Evolutionary conservation across 2,797 vertebrate genomes (phyloP).

Genomic region (Rhinella marina): DNA sequence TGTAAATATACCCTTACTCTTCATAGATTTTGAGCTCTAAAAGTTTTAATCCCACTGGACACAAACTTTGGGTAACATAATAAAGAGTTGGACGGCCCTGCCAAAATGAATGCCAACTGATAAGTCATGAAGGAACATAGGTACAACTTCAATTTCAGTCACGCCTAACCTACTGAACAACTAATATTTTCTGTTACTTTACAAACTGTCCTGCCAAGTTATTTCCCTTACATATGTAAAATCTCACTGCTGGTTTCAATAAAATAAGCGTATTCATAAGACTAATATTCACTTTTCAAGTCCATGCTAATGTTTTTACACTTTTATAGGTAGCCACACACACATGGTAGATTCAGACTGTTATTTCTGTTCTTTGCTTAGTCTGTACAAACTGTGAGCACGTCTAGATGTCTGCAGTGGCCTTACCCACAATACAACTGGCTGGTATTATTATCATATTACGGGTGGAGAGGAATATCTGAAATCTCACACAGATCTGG

Average conservation of each 20-base stretch:
- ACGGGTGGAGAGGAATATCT: neutral
- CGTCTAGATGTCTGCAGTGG: neutral
- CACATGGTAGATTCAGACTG: neutral
- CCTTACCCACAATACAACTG: neutral
- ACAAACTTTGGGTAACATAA: neutral
- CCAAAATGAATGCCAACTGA: neutral
- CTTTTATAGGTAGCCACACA: neutral
- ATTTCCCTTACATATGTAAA: neutral
- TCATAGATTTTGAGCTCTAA: no score
- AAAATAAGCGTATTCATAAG: neutral
- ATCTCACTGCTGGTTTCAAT: neutral
- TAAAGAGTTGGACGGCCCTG: neutral
- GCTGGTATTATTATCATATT: neutral
- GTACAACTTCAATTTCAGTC: neutral
- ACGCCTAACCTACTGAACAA: conserved; percentile 15
- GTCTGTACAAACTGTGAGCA: conserved; percentile 15
- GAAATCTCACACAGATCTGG: neutral
- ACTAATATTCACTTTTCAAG: neutral
- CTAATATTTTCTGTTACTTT: conserved; percentile 13
- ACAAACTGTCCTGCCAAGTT: conserved; percentile 25
- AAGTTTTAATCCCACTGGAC: neutral
- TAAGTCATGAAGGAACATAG: neutral
- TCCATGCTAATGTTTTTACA: neutral
- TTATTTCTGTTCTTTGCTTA: neutral
- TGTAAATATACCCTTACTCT: no score